Base-by-base conservation (phyloP, 2,113 vertebrate genomes). In the Strix aluco region DNA sequence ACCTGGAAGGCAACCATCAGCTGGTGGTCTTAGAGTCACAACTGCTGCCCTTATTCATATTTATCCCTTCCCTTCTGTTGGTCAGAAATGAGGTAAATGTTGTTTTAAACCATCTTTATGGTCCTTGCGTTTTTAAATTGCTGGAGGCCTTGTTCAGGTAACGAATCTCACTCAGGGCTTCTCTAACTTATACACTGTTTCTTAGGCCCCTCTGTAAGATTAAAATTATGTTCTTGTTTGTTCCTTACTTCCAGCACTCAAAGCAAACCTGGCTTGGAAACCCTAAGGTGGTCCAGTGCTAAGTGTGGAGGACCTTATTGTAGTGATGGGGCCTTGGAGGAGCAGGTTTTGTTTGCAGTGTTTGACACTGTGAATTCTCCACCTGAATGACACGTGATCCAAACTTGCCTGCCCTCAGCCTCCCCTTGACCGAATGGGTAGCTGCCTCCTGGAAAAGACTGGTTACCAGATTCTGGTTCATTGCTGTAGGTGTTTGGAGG, bases 401-500 rank as follows among this genome's bases (percentile, higher is more conserved):
- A 74, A 70, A 88, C 22, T 71, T 2, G 1, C 6, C 71, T 42
- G 15, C 1, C 2, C 26, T 66, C 51, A 71, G 32, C 54, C 20
- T 78, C 20, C 10, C 26, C 29, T 79, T 2, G 5, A 61, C 11
- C 10, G 22, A 73, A 15, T 54, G 13, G 46, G 30, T 70, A 66
- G 25, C 11, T 83, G 20, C 23, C 54, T 87, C 9, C 47, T 81
- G 36, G 38, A 54, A 75, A 73, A 78, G 32, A 13, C 1, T 32
- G 18, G n/a, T 79, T 69, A 23, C n/a, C 34, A 30, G 20, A 14
- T 74, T 11, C 3, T 73, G 40, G 6, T 84, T 91, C 52, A 38
- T 59, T 0, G 0, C 16, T 14, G 3, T 36, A 34, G 47, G 10
- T 19, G 2, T 89, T 69, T 88, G 34, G 30, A 85, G 6, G 23